These are phyloP conservation scores for Anoncus sp. DNA, from an alignment of 2,888 invertebrate genomes.

Conservation along the genomic window DNA sequence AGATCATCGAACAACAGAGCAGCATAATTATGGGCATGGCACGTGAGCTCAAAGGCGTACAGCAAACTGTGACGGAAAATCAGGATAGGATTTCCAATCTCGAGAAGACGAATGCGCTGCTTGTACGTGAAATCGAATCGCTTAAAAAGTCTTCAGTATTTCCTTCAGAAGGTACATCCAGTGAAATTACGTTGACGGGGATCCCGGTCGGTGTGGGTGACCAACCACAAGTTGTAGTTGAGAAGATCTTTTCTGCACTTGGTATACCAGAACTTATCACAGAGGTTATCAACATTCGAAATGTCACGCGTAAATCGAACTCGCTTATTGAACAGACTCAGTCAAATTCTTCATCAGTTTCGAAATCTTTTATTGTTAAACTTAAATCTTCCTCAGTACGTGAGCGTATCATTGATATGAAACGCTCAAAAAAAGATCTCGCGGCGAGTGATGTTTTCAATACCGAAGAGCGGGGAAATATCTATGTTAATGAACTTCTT, in stretches of 20 bases:
- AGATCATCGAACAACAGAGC: too few species aligned
- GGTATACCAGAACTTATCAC: not conserved
- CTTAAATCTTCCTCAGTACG: slow-evolving; percentile 4
- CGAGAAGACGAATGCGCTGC: too few species aligned
- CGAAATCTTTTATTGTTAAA: not conserved
- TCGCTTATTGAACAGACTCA: not conserved
- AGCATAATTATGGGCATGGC: too few species aligned
- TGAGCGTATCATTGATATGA: slow-evolving; percentile 10
- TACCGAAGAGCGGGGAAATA: not conserved
- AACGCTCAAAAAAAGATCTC: not conserved
- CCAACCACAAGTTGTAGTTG: not conserved
- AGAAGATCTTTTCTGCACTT: not conserved
- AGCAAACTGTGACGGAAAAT: too few species aligned
- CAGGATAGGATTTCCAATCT: too few species aligned
- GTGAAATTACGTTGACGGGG: too few species aligned
- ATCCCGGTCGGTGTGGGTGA: not conserved
- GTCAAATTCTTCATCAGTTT: not conserved
- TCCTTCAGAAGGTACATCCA: too few species aligned
- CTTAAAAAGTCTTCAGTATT: too few species aligned
- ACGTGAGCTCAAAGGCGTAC: too few species aligned
- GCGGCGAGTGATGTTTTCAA: not conserved
- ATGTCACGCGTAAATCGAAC: not conserved
- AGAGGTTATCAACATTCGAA: not conserved
- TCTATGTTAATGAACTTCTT: slow-evolving; percentile 35
- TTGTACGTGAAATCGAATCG: too few species aligned